These are phyloP conservation scores for Leptinotarsa undecemlineata DNA, from an alignment of 1,140 invertebrate genomes.

Conservation along the genomic window DNA sequence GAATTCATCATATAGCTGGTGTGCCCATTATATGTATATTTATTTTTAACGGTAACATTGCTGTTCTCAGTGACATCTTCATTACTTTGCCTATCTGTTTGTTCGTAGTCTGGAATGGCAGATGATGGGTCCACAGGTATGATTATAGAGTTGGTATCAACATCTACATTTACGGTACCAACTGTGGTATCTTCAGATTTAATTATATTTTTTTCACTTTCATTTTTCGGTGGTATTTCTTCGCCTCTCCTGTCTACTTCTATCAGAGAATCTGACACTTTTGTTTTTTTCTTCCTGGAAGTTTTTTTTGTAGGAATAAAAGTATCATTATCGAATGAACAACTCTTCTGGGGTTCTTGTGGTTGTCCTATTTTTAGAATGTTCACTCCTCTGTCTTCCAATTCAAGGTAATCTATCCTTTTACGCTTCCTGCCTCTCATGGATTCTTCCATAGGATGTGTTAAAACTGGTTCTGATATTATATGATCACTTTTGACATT, in stretches of 20 bases:
- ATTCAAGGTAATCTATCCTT: constrained; percentile 32
- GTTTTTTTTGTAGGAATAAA: no score
- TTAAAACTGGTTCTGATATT: not conserved
- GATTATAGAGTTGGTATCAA: not conserved
- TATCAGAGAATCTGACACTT: not conserved
- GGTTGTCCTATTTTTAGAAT: not conserved
- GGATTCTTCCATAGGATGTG: constrained; percentile 1
- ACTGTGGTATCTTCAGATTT: not conserved
- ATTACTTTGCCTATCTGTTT: constrained; percentile 8
- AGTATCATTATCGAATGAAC: not conserved
- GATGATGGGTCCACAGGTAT: no score
- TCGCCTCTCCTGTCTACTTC: not conserved
- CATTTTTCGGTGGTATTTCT: not conserved
- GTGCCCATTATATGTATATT: constrained; percentile 28
- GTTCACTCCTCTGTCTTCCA: constrained; percentile 19
- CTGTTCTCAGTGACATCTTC: not conserved
- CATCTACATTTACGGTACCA: not conserved
- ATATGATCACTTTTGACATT: not conserved
- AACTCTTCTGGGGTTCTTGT: not conserved
- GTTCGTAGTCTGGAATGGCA: not conserved
- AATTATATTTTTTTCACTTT: not conserved
- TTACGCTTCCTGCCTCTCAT: constrained; percentile 27
- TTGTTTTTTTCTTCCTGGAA: no score
- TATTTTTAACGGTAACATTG: not conserved
- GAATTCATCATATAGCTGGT: constrained; percentile 31